Conservation (phyloP, 2,888 invertebrate genomes). For the Allophyes oxyacanthae region DNA sequence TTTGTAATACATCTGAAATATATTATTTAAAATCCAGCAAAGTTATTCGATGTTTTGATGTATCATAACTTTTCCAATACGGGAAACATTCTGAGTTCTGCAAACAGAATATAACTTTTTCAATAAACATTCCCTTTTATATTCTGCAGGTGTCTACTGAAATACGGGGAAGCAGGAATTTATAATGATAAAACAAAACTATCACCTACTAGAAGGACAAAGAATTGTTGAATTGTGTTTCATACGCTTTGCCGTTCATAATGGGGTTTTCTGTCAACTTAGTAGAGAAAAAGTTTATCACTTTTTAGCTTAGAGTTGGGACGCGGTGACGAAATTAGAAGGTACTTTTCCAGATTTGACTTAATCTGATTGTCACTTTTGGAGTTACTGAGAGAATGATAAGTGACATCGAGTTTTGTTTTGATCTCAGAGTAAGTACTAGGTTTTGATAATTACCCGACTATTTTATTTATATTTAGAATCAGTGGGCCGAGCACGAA, state of each 20-base stretch:
- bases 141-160: slow-evolving; percentile 17
- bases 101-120: slow-evolving; percentile 48
- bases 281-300: slow-evolving; percentile 45
- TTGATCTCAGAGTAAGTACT: no score
- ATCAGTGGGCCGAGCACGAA: no score
- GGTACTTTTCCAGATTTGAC: slow-evolving; percentile 21
- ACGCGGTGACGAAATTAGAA: slow-evolving; percentile 19
- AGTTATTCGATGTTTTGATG: slow-evolving; percentile 35
- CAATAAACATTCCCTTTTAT: slow-evolving; percentile 46
- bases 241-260: slow-evolving; percentile 20
- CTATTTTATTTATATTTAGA: no score
- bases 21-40: neutral
- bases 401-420: no score
- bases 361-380: slow-evolving; percentile 8
- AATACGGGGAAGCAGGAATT: neutral
- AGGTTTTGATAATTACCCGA: no score
- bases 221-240: slow-evolving; percentile 22
- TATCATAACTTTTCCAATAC: slow-evolving; percentile 54
- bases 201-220: neutral
- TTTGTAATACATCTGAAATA: neutral
- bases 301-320: slow-evolving; percentile 27
- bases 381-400: neutral
- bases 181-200: slow-evolving; percentile 29
- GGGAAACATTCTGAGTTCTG: slow-evolving; percentile 31
- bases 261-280: slow-evolving; percentile 31